Evolutionary conservation across 2,797 vertebrate species (phyloP).

Genomic region (Enteromius afrohamiltoni): DNA sequence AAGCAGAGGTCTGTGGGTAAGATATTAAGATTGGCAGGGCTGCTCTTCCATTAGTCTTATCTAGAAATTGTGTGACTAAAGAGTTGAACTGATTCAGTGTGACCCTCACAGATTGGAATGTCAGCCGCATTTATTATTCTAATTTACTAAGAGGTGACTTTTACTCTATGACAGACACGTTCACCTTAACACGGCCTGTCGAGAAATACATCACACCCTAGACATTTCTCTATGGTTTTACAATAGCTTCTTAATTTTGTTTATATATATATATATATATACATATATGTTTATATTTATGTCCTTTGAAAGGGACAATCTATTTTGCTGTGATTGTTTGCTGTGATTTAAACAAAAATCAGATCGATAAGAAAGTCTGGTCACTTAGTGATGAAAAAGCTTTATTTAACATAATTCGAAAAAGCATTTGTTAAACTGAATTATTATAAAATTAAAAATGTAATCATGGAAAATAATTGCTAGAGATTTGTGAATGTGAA

Average conservation of each 20-base stretch:
- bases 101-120: slow-evolving; percentile 53
- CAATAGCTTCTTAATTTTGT: not conserved
- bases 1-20: slow-evolving; percentile 9
- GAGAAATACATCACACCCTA: not conserved
- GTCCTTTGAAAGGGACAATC: not conserved
- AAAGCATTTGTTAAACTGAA: not conserved
- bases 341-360: not conserved
- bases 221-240: not conserved
- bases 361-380: not conserved
- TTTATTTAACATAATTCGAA: not conserved
- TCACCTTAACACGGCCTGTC: slow-evolving; percentile 1
- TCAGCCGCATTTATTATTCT: slow-evolving; percentile 43
- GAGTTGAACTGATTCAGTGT: slow-evolving; percentile 39
- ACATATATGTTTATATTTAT: not conserved
- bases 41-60: slow-evolving; percentile 47
- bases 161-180: slow-evolving; percentile 18
- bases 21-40: slow-evolving; percentile 50
- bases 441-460: not conserved
- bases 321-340: not conserved
- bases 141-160: slow-evolving; percentile 54
- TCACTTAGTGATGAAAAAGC: not conserved
- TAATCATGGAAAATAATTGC: not conserved
- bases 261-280: not conserved
- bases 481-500: not conserved
- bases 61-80: slow-evolving; percentile 52